A percentile compares a stretch with the other conserved stretches of the same genome.
These are phyloP conservation scores for Eilema sororculum DNA, from an alignment of 2,888 invertebrate species.

Conservation along the genomic window DNA sequence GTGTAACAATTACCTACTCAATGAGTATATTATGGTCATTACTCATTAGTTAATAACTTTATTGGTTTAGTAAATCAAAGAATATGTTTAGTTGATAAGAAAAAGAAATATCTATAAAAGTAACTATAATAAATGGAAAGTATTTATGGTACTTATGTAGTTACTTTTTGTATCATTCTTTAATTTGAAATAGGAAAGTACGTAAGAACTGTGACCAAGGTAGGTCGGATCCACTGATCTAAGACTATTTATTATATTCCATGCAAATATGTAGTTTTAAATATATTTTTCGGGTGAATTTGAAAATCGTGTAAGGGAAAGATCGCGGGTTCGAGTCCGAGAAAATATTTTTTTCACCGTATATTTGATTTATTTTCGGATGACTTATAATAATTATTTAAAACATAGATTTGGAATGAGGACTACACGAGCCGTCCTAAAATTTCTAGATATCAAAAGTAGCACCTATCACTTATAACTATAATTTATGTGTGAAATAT, in stretches of 20 bases:
- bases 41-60: neutral
- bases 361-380: too few relatives aligned
- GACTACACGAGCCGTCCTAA: neutral
- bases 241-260: neutral
- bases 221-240: too few relatives aligned
- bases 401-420: neutral
- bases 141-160: too few relatives aligned
- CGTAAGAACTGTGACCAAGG: too few relatives aligned
- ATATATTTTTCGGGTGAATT: too few relatives aligned
- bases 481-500: neutral
- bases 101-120: too few relatives aligned
- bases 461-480: neutral
- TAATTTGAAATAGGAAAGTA: too few relatives aligned
- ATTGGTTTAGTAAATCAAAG: neutral
- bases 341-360: too few relatives aligned
- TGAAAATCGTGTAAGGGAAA: too few relatives aligned
- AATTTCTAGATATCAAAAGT: neutral
- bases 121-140: too few relatives aligned
- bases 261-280: neutral
- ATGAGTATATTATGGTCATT: neutral
- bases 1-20: neutral
- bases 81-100: neutral
- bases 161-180: too few relatives aligned
- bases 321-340: too few relatives aligned
- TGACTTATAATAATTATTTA: neutral